Conservation (phyloP, 1,140 invertebrate species). For the Pemphigus obesinymphae region DNA sequence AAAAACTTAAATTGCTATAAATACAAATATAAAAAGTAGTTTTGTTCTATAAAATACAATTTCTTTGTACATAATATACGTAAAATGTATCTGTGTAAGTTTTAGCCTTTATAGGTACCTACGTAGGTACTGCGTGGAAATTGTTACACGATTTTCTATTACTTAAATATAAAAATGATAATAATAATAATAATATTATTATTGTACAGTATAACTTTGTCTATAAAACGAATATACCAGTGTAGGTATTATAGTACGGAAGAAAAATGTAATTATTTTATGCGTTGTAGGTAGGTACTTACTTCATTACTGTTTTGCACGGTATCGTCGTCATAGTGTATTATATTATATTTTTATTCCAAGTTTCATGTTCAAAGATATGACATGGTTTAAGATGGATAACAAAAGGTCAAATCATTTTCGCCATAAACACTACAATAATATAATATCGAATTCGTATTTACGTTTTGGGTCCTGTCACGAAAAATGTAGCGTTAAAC, state of each 20-base stretch:
- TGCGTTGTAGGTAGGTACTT: background rate
- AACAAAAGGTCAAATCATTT: background rate
- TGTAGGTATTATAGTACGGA: too few species aligned
- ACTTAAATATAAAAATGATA: background rate
- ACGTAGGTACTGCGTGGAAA: background rate
- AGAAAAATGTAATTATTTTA: constrained; percentile 22
- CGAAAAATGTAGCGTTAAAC: too few species aligned
- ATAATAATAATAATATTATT: background rate
- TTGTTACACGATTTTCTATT: background rate
- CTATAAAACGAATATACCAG: background rate
- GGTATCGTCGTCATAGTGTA: constrained; percentile 13
- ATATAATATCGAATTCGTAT: too few species aligned
- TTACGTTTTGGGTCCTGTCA: too few species aligned
- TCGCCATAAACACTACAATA: too few species aligned
- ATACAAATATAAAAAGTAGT: too few species aligned
- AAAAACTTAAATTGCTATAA: too few species aligned
- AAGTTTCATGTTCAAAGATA: background rate
- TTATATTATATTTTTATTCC: background rate
- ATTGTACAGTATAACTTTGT: background rate
- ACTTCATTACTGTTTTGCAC: constrained; percentile 18
- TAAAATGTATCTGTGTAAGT: too few species aligned
- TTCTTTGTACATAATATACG: too few species aligned
- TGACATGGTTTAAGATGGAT: background rate
- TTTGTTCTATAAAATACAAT: too few species aligned
- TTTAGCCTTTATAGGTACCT: too few species aligned